phyloP scores from a whole-genome alignment of 2,113 vertebrate species.

The Zonotrichia leucophrys region DNA sequence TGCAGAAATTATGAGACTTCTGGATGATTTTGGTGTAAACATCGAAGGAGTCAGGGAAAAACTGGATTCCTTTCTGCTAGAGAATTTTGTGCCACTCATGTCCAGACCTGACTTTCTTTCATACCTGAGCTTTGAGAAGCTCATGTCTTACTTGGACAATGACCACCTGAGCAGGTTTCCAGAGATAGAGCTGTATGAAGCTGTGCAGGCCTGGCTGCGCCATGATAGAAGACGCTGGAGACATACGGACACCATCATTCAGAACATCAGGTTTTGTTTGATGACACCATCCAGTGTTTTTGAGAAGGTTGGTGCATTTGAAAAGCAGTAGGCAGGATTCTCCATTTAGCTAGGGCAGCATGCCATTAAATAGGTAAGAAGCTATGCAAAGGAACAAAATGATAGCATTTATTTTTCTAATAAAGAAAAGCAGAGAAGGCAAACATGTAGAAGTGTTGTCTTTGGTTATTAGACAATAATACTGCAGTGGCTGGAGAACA shows the following conservation, averaged over 20 bases:
- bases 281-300: constrained; percentile 98
- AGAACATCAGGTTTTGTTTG: constrained; percentile 98
- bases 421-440: background rate
- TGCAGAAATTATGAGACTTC: constrained; percentile 96
- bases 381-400: constrained; percentile 39
- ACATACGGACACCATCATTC: constrained; percentile 96
- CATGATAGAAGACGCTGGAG: constrained; percentile 98
- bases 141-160: constrained; percentile 94
- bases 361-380: constrained; percentile 64
- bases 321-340: constrained; percentile 76
- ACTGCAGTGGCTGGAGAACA: constrained; percentile 55
- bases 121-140: constrained; percentile 96
- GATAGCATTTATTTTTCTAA: constrained; percentile 33
- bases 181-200: constrained; percentile 97
- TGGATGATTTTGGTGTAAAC: constrained; percentile 98
- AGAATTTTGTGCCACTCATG: constrained; percentile 99
- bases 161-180: constrained; percentile 95
- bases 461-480: constrained; percentile 45
- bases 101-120: constrained; percentile 95
- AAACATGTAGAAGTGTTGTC: constrained; percentile 37
- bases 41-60: constrained; percentile 98
- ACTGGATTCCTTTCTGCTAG: constrained; percentile 92
- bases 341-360: constrained; percentile 71
- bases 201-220: constrained; percentile 95
- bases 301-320: constrained; percentile 91